These are phyloP conservation scores for Zoanthus gigantus DNA, from an alignment of 92 coral and sea anemone genomes.

Conservation along the genomic window DNA sequence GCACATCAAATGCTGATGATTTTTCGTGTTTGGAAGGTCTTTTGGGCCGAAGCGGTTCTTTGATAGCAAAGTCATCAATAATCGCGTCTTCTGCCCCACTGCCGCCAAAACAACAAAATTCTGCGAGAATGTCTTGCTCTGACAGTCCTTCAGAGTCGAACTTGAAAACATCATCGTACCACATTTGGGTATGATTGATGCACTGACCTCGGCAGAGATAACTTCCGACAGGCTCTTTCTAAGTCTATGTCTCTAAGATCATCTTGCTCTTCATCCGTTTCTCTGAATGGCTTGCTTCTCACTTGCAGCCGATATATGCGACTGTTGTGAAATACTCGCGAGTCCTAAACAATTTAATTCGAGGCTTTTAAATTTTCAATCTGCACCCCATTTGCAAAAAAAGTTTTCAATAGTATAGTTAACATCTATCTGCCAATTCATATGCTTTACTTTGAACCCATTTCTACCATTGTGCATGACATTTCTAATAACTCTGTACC, in stretches of 20 bases:
- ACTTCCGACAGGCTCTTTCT: neutral
- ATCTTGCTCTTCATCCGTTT: neutral
- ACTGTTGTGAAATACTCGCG: neutral
- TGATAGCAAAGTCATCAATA: neutral
- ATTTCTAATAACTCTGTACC: too few relatives aligned
- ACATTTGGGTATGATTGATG: conserved; percentile 13
- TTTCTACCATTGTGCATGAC: too few relatives aligned
- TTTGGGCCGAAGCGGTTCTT: conserved; percentile 13
- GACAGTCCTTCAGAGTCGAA: conserved; percentile 13
- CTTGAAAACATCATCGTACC: neutral
- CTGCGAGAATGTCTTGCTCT: conserved; percentile 14
- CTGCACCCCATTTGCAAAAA: too few relatives aligned
- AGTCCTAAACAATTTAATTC: neutral
- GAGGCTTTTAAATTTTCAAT: neutral
- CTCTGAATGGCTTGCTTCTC: neutral
- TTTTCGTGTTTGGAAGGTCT: conserved; percentile 20
- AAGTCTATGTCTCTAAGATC: neutral
- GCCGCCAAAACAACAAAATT: conserved; percentile 4
- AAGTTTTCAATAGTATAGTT: too few relatives aligned
- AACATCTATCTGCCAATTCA: too few relatives aligned
- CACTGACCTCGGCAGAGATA: conserved; percentile 27
- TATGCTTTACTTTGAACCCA: too few relatives aligned
- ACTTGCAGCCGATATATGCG: neutral
- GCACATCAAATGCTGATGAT: neutral
- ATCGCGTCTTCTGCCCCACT: neutral